Evolutionary conservation across 2,797 vertebrate genomes (phyloP), one percentile per base, ranked within the genome.

Genomic region (Psittacula echo): DNA sequence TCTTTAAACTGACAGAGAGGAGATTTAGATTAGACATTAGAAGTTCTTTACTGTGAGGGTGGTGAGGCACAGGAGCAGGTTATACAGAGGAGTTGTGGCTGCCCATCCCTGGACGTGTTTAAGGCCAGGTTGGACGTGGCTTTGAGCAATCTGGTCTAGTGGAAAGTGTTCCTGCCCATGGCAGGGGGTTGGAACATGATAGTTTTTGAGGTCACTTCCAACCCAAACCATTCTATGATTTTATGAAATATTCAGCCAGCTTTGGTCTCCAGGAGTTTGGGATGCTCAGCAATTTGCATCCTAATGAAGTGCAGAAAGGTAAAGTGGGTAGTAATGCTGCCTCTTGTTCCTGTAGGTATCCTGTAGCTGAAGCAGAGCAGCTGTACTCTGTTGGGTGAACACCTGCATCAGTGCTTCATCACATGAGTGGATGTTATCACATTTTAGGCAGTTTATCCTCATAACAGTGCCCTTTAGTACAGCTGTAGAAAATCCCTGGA

Each of bases 391-490:
- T 34, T 87, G 26, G 21, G 39, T 73, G 47, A 85, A 62, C n/a
- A 9, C 19, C 44, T 74, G 30, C 10, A 9, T 39, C 21, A 10
- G 23, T 32, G 60, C 41, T 75, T 61, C 19, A 15, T 53, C 21
- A 6, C 5, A 1, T 11, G 6, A 32, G 29, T 23, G 27, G 54
- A 22, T 48, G 15, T 30, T 37, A 45, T 3, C 5, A 7, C 3
- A 1, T 50, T 62, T 85, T 48, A 44, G 72, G 22, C 24, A 48
- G 13, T 60, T 85, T 54, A 14, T 56, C 41, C 70, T 71, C 4
- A 5, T 45, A 73, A 42, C 3, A 23, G 10, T 64, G 20, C 12
- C 51, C 20, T 41, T 60, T 11, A 54, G 20, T 56, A 47, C 47
- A 83, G 21, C 64, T 73, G 32, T 50, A 42, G 11, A 56, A 81